Evolutionary conservation across 2,113 vertebrate species (phyloP).

Genomic region (Amphiprion percula): DNA sequence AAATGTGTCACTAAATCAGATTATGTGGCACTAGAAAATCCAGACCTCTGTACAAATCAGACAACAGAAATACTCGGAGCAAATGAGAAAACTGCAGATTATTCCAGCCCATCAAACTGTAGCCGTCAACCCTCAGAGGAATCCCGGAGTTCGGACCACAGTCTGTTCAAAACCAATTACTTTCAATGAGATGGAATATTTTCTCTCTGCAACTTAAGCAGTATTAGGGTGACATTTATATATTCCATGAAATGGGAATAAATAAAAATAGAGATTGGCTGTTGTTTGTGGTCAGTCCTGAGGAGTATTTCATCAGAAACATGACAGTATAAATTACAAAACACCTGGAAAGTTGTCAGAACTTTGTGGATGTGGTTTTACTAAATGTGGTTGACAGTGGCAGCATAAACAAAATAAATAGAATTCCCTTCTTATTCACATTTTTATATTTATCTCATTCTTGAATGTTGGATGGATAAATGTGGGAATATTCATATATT

Average conservation of each 20-base stretch:
- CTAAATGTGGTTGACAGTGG: no score
- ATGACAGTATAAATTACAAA: no score
- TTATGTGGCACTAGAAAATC: conserved; percentile 23
- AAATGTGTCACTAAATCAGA: conserved; percentile 46
- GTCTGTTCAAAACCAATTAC: conserved; percentile 31
- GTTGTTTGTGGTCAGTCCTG: background rate
- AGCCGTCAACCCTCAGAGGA: conserved; percentile 6
- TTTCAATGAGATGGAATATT: background rate
- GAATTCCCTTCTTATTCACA: no score
- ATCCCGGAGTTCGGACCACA: background rate
- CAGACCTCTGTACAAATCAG: background rate
- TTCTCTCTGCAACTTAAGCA: background rate
- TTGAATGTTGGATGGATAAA: no score
- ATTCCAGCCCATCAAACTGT: conserved; percentile 26
- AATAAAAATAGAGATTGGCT: background rate
- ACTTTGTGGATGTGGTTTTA: no score
- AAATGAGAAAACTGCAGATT: conserved; percentile 40
- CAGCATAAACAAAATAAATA: no score
- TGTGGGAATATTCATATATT: no score
- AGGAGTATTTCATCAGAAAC: no score
- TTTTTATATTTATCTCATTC: no score
- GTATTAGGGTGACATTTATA: background rate
- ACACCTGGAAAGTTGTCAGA: no score
- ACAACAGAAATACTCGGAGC: conserved; percentile 28
- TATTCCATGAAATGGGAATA: background rate